Evolutionary conservation across 2,113 vertebrate genomes (phyloP).

Genomic region (Hemiprocne comata): DNA sequence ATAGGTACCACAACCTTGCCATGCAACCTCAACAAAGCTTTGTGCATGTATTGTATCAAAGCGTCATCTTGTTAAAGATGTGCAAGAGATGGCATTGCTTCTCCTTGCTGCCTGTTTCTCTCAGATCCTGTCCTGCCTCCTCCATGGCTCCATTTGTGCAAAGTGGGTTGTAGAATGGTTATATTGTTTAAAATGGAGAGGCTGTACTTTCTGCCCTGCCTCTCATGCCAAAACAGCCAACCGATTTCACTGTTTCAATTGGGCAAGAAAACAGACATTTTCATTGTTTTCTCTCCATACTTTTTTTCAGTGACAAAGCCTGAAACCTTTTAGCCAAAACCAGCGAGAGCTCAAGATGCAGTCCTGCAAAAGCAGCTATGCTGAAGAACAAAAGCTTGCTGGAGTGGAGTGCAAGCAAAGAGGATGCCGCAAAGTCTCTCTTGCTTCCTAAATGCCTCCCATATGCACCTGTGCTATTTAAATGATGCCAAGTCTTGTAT

Average conservation of each 20-base stretch:
- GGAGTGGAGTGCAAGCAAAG: neutral
- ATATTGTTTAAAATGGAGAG: neutral
- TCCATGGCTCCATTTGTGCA: neutral
- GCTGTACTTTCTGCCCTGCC: neutral
- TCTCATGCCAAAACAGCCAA: neutral
- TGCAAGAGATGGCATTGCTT: neutral
- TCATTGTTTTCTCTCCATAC: neutral
- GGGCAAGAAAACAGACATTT: neutral
- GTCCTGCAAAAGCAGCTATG: neutral
- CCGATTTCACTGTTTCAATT: neutral
- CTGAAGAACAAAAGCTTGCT: neutral
- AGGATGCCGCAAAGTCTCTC: neutral
- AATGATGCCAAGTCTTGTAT: conserved; percentile 30
- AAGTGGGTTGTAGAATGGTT: neutral
- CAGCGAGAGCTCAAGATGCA: neutral
- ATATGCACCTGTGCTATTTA: conserved; percentile 49
- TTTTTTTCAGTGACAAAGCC: neutral
- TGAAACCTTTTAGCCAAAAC: neutral
- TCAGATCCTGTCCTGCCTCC: neutral
- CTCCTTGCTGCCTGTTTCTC: neutral
- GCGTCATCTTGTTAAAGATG: neutral
- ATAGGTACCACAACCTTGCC: neutral
- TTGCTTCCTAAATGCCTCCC: neutral
- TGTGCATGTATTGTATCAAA: neutral
- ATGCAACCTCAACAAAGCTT: neutral